These are phyloP conservation scores for Drosophila austrosaltans DNA, from an alignment of 2,888 invertebrate genomes.

Conservation along the genomic window DNA sequence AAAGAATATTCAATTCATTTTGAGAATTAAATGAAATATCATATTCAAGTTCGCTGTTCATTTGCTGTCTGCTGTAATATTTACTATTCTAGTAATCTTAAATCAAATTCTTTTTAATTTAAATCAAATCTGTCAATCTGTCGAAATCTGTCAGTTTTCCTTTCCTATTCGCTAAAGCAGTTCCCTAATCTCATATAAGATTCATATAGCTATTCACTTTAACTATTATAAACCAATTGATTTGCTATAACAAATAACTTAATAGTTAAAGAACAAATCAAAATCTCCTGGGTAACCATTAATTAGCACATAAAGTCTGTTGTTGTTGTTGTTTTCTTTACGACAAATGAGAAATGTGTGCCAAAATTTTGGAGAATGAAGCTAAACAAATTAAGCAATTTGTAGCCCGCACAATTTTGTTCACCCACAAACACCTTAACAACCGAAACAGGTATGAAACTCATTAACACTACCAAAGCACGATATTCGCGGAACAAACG, in stretches of 20 bases:
- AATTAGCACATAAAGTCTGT: constrained; percentile 51
- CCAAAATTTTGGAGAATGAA: constrained; percentile 34
- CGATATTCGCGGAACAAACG: constrained; percentile 28
- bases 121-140: too few species aligned
- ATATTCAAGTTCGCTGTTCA: too few species aligned
- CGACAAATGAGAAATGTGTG: constrained; percentile 6
- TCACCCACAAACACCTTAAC: constrained; percentile 34
- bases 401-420: constrained; percentile 49
- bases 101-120: too few species aligned
- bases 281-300: constrained; percentile 42
- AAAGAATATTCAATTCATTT: too few species aligned
- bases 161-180: too few species aligned
- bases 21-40: too few species aligned
- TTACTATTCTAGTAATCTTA: too few species aligned
- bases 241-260: background rate
- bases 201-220: too few species aligned
- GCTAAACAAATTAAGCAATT: constrained; percentile 72
- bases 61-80: too few species aligned
- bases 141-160: too few species aligned
- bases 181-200: too few species aligned
- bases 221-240: background rate
- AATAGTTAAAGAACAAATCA: background rate
- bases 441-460: constrained; percentile 34
- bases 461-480: constrained; percentile 65
- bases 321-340: constrained; percentile 13